A percentile compares a stretch with the other conserved stretches of the same genome.
These are phyloP conservation scores for Gila robusta DNA, from an alignment of 2,797 vertebrate species.

Conservation along the genomic window DNA sequence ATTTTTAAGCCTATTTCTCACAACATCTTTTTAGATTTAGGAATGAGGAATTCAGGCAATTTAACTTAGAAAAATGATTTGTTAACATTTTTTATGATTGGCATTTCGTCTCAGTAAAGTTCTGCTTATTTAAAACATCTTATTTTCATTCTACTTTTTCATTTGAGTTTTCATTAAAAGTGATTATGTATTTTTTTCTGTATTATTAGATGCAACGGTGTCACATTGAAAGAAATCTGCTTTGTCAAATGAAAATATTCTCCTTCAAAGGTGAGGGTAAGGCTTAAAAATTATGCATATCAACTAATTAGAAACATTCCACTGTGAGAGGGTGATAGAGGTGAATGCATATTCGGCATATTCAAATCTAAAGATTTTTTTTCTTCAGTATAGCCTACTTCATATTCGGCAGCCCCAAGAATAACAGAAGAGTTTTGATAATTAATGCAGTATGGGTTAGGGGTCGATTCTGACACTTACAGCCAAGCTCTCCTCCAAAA, in stretches of 20 bases:
- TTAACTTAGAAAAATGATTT: not conserved
- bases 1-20: not conserved
- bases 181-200: too few species aligned
- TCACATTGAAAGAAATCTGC: not conserved
- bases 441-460: slow-evolving; percentile 39
- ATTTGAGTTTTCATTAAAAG: not conserved
- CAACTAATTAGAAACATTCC: slow-evolving; percentile 39
- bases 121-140: not conserved
- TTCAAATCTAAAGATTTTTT: slow-evolving; percentile 12
- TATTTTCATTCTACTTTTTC: not conserved
- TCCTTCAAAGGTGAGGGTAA: not conserved
- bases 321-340: slow-evolving; percentile 14
- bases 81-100: not conserved
- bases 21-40: not conserved
- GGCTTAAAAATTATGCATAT: slow-evolving; percentile 24
- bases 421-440: slow-evolving; percentile 39
- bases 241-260: slow-evolving; percentile 35
- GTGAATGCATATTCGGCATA: slow-evolving; percentile 34
- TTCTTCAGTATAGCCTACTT: slow-evolving; percentile 10
- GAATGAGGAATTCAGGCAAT: not conserved
- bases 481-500: slow-evolving; percentile 57
- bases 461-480: slow-evolving; percentile 52
- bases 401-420: slow-evolving; percentile 4
- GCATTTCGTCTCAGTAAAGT: not conserved
- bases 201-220: not conserved